Percentiles rank a stretch among this genome's conserved stretches.
These are phyloP conservation scores for Terebella lapidaria DNA, from an alignment of 2,888 invertebrate species.

Conservation along the genomic window DNA sequence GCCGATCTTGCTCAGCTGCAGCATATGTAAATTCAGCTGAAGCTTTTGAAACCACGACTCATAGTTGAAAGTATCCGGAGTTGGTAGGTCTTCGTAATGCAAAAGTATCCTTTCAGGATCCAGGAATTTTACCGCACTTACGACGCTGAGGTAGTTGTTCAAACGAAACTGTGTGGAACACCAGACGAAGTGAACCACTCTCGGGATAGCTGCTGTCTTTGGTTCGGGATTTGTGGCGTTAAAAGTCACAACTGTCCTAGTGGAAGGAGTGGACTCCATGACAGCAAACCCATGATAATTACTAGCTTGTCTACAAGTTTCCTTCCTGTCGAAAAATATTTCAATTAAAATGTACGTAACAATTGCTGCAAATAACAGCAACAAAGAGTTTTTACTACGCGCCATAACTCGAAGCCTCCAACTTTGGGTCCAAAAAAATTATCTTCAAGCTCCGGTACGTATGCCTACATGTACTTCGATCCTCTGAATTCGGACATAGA, in stretches of 20 bases:
- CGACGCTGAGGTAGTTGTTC: background rate
- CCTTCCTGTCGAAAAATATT: too few species aligned
- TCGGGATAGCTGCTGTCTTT: background rate
- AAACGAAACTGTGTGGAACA: background rate
- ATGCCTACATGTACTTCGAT: too few species aligned
- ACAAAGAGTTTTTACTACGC: too few species aligned
- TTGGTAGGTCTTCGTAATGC: background rate
- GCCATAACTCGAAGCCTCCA: too few species aligned
- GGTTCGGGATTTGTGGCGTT: background rate
- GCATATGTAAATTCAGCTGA: background rate
- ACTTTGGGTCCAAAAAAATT: too few species aligned
- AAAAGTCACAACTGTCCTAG: background rate
- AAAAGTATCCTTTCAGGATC: background rate
- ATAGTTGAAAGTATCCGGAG: background rate
- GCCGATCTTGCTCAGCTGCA: background rate
- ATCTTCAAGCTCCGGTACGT: too few species aligned
- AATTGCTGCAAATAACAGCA: too few species aligned
- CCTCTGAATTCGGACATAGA: too few species aligned
- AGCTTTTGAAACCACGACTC: background rate
- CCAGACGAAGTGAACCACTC: constrained; percentile 1
- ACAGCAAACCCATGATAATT: too few species aligned
- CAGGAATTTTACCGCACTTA: background rate
- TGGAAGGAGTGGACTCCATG: too few species aligned
- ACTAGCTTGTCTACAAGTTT: too few species aligned
- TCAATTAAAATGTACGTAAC: too few species aligned